These are phyloP conservation scores for Uromys caudimaculatus DNA, from an alignment of 2,797 vertebrate species.

Conservation along the genomic window DNA sequence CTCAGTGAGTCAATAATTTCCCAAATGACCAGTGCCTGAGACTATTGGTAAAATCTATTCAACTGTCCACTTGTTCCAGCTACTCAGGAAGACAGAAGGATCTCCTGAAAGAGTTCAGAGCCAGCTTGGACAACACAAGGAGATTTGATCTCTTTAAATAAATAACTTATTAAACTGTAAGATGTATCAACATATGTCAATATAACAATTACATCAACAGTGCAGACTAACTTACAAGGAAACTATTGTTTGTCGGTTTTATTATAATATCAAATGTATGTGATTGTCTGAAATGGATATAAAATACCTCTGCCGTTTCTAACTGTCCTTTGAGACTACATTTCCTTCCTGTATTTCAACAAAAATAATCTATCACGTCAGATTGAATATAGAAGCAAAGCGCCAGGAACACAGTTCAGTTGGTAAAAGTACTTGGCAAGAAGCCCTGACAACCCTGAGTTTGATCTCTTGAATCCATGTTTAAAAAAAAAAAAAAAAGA, in stretches of 20 bases:
- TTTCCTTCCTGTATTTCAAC: slow-evolving; percentile 19
- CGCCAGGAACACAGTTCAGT: neutral
- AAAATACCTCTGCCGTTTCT: slow-evolving; percentile 36
- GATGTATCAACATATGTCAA: slow-evolving; percentile 47
- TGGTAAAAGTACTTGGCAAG: neutral
- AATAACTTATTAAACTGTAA: neutral
- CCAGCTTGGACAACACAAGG: neutral
- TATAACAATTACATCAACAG: slow-evolving; percentile 17
- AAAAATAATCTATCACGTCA: slow-evolving; percentile 55
- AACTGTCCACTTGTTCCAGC: neutral
- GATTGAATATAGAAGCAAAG: neutral
- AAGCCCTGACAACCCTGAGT: neutral
- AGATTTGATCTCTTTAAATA: neutral
- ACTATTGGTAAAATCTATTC: neutral
- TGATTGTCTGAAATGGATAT: slow-evolving; percentile 42
- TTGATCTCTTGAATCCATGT: neutral
- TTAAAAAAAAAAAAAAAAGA: neutral
- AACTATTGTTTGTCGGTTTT: slow-evolving; percentile 58
- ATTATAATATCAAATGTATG: slow-evolving; percentile 43
- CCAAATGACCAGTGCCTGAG: neutral
- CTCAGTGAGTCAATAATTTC: slow-evolving; percentile 47
- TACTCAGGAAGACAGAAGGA: neutral
- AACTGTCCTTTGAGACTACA: slow-evolving; percentile 7
- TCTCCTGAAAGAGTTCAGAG: neutral
- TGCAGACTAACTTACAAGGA: slow-evolving; percentile 33